Base-by-base conservation (phyloP, 2,888 invertebrate species). In the Sceliomorpha sp. region DNA sequence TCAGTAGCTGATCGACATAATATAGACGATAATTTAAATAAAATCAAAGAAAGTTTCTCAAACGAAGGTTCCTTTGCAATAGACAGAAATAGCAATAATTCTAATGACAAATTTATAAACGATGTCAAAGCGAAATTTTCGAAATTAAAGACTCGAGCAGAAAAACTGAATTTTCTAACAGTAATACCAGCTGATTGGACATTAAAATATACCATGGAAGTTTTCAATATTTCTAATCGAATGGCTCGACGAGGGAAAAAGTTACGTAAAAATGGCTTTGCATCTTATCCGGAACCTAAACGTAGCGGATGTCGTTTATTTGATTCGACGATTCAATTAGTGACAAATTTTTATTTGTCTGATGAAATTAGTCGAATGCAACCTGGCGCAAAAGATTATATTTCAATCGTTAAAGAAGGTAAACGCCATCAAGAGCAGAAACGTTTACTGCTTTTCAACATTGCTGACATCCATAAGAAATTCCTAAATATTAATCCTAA, bases 281-380 rank as follows among this genome's bases (percentile, higher is more conserved):
- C 31, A 31, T 31, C 31, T 31, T 5, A 31, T 5, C 31, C 31
- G 2, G 31, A 31, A 15, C 12, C 36, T 20, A 60, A 60, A 51
- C 31, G 31, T 24, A 42, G 36, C 10, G 60, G 44, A 5, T 29
- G 44, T 29, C 44, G 32, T 44, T 14, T 60, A 17, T 8, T 26
- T 36, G 32, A 31, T 5, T 1, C 13, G 1, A 50, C 9, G 8
- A 3, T 42, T 1, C 8, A 50, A 34, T 3, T 14, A 24, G 48
- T 48, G 3, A 12, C 26, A 1, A 36, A 24, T n/a, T 56, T 44
- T 45, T 56, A 36, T 42, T 9, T 44, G n/a, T 56, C 56, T 2
- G 56, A 56, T 14, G 45, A 56, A 1, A 13, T 45, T n/a, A 56
- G 56, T 34, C 56, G 45, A 4, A 44, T 37, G n/a, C 9, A 37